Base-by-base conservation (phyloP, 2,888 invertebrate species). In the Calameuta pallipes region DNA sequence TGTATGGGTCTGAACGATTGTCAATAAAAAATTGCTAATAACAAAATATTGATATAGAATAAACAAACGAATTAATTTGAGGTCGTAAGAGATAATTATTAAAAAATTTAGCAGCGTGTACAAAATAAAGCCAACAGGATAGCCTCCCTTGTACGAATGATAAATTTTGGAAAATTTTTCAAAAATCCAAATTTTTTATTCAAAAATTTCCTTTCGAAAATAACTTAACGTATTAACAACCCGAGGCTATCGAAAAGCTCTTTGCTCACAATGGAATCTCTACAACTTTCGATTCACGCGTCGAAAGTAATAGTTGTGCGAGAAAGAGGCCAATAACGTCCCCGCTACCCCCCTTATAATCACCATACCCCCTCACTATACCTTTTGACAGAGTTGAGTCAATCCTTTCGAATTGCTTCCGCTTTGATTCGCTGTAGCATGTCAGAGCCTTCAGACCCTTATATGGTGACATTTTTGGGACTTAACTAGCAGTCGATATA, bases 241-340 rank as follows among this genome's bases (percentile, higher is more conserved):
- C 56, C 23, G 56, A 56, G 9, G 9, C 23, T 23, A 1, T 56
- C 56, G 23, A 56, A 56, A 56, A 56, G 56, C 56, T 56, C 56
- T 23, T 56, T 9, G 23, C 9, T 23, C 56, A 31, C 31, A 71
- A 71, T 34, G 71, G 33, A 9, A 30, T 15, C 31, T 34, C 6
- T 34, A 34, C 88, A 79, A 90, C 91, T 91, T 91, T 91, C 90
- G 88, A 89, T 89, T 88, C 87, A 86, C 86, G 81, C 88, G 88
- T 90, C 89, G 91, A 90, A 91, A 91, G 91, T 91, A 91, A 91
- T 90, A 88, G 89, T 88, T 86, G 84, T 83, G 84, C 88, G 89
- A 88, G 90, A 91, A 91, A 90, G 90, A 90, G 87, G 88, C 89
- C 56, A 56, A 56, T 56, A 56, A n/a, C n/a, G n/a, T n/a, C 41